These are phyloP conservation scores for Lepidocolaptes lacrymiger DNA, from an alignment of 2,797 vertebrate genomes.

Conservation along the genomic window DNA sequence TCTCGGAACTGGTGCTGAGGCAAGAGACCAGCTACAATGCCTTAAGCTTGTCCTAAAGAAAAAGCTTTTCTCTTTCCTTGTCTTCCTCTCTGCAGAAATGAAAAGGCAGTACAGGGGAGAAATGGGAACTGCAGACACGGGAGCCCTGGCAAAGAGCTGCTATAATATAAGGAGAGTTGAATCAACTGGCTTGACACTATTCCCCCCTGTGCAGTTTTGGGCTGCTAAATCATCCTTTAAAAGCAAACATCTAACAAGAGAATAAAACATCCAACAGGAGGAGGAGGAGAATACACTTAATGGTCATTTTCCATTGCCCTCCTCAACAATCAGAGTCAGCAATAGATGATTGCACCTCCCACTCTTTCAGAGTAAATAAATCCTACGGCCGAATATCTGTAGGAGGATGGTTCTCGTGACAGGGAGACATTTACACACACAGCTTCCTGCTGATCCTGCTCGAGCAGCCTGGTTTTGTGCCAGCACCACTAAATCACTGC, in stretches of 20 bases:
- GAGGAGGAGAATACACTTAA: conserved; percentile 31
- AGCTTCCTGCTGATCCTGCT: conserved; percentile 28
- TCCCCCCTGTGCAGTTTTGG: background rate
- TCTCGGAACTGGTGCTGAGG: background rate
- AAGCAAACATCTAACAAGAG: conserved; percentile 32
- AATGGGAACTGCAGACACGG: conserved; percentile 5
- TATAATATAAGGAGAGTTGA: background rate
- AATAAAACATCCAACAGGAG: background rate
- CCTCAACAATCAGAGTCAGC: conserved; percentile 40
- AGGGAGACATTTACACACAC: conserved; percentile 34
- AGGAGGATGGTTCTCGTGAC: conserved; percentile 30
- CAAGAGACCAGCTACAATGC: background rate
- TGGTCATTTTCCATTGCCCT: conserved; percentile 30
- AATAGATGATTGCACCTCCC: conserved; percentile 22
- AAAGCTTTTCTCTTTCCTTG: background rate
- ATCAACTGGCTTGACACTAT: background rate
- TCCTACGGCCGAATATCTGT: background rate
- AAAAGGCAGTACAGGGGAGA: background rate
- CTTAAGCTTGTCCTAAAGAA: background rate
- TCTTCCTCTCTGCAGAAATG: background rate
- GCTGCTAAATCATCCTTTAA: conserved; percentile 29
- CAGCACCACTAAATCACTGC: conserved; percentile 41
- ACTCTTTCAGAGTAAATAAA: conserved; percentile 54
- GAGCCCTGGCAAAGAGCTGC: background rate
- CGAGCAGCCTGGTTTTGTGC: background rate